These are phyloP conservation scores for Cryptocephalus primarius DNA, from an alignment of 2,888 invertebrate genomes.

Conservation along the genomic window DNA sequence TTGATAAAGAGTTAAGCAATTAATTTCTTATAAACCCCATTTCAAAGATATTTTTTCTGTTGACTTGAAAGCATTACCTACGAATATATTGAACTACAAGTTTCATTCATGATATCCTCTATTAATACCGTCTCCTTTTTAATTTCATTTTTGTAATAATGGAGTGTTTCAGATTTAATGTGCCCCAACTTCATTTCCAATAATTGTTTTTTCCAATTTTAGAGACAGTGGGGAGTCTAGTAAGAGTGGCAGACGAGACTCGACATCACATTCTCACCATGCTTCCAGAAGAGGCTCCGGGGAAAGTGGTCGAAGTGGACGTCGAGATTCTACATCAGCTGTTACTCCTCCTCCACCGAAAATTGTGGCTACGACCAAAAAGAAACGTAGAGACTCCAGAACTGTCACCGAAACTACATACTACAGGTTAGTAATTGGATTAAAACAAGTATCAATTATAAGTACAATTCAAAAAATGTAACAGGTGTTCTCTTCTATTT, in stretches of 20 bases:
- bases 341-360: conserved; percentile 46
- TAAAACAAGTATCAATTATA: no score
- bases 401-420: conserved; percentile 42
- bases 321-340: conserved; percentile 55
- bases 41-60: no score
- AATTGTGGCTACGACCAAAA: conserved; percentile 49
- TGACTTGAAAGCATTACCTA: no score
- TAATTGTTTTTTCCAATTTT: not conserved
- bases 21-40: no score
- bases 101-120: no score
- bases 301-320: conserved; percentile 52
- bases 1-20: no score
- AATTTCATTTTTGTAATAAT: no score
- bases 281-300: conserved; percentile 57
- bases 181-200: not conserved
- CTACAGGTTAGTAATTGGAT: conserved; percentile 27
- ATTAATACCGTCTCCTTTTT: no score
- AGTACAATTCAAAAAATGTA: no score
- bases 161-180: not conserved
- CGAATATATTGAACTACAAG: no score
- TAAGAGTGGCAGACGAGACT: conserved; percentile 43
- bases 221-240: conserved; percentile 42
- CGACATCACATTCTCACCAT: conserved; percentile 44
- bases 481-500: no score
- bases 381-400: conserved; percentile 49